Percentiles rank a stretch among this genome's conserved stretches.
phyloP scores from a whole-genome alignment of 2,797 vertebrate species.

The Bradypodion ventrale region DNA sequence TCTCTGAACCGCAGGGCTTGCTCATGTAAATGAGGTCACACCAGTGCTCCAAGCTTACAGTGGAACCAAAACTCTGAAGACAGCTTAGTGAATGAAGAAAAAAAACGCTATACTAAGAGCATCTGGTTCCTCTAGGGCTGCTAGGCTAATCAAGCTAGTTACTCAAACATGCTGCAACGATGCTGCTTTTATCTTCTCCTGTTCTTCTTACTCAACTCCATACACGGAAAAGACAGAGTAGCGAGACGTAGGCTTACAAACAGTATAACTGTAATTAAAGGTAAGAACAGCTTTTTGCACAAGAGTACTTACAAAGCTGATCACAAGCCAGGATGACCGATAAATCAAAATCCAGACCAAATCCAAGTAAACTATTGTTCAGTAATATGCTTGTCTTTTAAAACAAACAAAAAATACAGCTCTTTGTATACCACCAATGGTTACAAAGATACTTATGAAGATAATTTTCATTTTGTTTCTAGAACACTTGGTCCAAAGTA shows the following conservation, averaged over 20 bases:
- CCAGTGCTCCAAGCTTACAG: slow-evolving; percentile 49
- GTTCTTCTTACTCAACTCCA: slow-evolving; percentile 29
- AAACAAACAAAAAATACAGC: neutral
- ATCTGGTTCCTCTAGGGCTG: slow-evolving; percentile 60
- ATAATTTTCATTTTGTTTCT: neutral
- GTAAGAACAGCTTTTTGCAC: slow-evolving; percentile 15
- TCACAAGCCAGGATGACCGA: neutral
- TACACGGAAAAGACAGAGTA: neutral
- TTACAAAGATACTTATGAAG: neutral
- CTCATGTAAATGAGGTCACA: slow-evolving; percentile 53
- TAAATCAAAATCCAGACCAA: neutral
- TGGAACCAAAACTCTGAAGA: slow-evolving; percentile 40
- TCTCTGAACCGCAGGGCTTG: slow-evolving; percentile 19
- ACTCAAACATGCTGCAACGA: slow-evolving; percentile 38
- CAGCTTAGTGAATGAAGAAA: slow-evolving; percentile 53
- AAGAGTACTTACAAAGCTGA: neutral
- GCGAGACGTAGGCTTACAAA: slow-evolving; percentile 36
- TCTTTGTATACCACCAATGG: slow-evolving; percentile 21
- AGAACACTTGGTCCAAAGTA: neutral
- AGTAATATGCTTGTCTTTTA: neutral
- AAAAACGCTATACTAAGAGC: slow-evolving; percentile 36
- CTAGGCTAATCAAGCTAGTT: slow-evolving; percentile 21
- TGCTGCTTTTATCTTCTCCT: slow-evolving; percentile 1
- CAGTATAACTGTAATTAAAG: neutral
- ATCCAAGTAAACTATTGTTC: neutral